Conservation (phyloP, 1,140 invertebrate species). For the Drosophila bifasciata region DNA sequence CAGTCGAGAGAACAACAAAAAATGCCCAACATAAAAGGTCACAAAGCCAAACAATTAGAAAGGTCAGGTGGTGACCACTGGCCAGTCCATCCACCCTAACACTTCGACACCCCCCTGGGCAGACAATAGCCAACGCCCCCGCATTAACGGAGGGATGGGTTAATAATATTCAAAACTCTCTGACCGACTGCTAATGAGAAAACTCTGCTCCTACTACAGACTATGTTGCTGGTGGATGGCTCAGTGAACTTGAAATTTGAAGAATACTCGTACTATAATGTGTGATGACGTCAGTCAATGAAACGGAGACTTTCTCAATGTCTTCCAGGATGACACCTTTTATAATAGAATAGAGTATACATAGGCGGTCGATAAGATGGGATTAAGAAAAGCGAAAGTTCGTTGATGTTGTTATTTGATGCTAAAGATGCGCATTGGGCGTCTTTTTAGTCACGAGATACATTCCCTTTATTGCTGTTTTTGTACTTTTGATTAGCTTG, state of each 20-base stretch:
- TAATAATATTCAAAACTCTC: constrained; percentile 52
- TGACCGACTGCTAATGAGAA: constrained; percentile 32
- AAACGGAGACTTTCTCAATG: constrained; percentile 8
- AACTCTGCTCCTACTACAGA: neutral
- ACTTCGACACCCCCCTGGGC: constrained; percentile 19
- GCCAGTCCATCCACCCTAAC: constrained; percentile 27
- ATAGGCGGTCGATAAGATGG: too few relatives aligned
- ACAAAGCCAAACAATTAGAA: constrained; percentile 63
- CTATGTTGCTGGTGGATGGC: neutral
- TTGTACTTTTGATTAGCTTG: too few relatives aligned
- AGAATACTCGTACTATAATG: neutral
- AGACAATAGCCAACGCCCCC: constrained; percentile 36
- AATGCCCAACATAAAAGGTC: constrained; percentile 56
- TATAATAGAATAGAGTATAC: too few relatives aligned
- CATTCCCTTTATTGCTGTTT: too few relatives aligned
- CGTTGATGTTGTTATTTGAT: too few relatives aligned
- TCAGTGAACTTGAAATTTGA: constrained; percentile 48
- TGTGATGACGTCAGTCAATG: neutral
- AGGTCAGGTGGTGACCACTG: constrained; percentile 50
- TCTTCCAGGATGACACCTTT: constrained; percentile 19
- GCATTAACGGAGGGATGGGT: constrained; percentile 2
- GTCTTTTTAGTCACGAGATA: too few relatives aligned
- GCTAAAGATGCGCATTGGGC: too few relatives aligned
- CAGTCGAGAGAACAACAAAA: constrained; percentile 26
- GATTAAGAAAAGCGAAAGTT: too few relatives aligned